These are phyloP conservation scores for Pelecanoides urinatrix DNA, from an alignment of 2,113 vertebrate species.

Conservation along the genomic window DNA sequence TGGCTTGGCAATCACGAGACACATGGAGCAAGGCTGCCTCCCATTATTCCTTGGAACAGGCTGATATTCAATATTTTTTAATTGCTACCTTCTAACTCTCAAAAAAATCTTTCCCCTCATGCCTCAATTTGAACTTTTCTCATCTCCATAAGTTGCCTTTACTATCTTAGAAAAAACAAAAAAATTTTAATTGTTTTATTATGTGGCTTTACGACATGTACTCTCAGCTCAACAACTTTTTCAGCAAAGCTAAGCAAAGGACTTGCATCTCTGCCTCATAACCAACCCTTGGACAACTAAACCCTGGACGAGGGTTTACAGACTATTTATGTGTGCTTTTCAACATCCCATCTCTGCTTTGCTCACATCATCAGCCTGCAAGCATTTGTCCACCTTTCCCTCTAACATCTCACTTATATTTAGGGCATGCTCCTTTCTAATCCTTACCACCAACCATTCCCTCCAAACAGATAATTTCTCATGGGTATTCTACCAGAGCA, in stretches of 20 bases:
- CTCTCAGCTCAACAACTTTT: not conserved
- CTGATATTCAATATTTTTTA: accelerated
- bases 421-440: not conserved
- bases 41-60: not conserved
- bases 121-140: not conserved
- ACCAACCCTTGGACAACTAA: not conserved
- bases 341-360: not conserved
- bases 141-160: not conserved
- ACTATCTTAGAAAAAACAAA: not conserved
- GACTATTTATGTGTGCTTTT: not conserved
- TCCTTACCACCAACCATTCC: not conserved
- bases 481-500: not conserved
- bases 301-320: not conserved
- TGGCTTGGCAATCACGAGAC: not conserved
- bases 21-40: not conserved
- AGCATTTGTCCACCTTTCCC: not conserved
- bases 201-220: accelerated
- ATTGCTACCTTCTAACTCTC: not conserved
- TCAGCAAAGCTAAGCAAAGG: not conserved
- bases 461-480: not conserved
- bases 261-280: not conserved
- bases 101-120: not conserved
- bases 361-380: not conserved
- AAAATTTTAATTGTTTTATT: not conserved
- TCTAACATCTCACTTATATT: not conserved